Evolutionary conservation across 2,113 vertebrate species (phyloP).

Genomic region (Perca flavescens): DNA sequence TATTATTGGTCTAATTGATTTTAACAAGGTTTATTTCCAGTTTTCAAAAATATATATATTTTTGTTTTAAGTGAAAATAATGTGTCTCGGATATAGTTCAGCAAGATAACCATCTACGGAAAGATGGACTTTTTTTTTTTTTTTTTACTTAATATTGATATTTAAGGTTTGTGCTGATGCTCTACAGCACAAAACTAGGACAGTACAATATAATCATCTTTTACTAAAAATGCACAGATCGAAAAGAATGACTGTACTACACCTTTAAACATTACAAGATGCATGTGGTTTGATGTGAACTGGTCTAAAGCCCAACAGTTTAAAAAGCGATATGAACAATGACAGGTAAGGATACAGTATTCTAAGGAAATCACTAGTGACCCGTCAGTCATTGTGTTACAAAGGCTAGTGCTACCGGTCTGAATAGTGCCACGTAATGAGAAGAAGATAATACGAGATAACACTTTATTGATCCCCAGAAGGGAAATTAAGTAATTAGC

Average conservation of each 20-base stretch:
- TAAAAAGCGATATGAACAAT: too few relatives aligned
- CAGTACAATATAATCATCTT: not conserved
- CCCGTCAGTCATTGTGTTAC: not conserved
- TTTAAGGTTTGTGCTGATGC: not conserved
- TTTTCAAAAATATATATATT: too few relatives aligned
- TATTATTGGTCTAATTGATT: too few relatives aligned
- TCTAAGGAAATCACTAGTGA: not conserved
- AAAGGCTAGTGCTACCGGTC: not conserved
- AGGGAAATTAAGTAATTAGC: not conserved
- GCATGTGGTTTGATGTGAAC: not conserved
- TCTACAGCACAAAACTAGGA: too few relatives aligned
- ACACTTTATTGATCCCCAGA: not conserved
- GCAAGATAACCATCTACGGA: not conserved
- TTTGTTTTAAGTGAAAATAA: too few relatives aligned
- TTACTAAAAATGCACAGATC: not conserved
- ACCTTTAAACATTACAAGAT: not conserved
- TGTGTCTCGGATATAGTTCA: too few relatives aligned
- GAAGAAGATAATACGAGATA: not conserved
- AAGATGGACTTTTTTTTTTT: not conserved
- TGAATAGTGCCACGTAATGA: not conserved
- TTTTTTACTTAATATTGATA: not conserved
- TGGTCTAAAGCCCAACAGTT: not conserved
- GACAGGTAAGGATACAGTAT: too few relatives aligned
- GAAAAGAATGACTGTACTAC: not conserved
- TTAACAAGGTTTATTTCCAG: too few relatives aligned